These are phyloP conservation scores for Pterocles burchelli DNA, from an alignment of 2,113 vertebrate genomes.

Conservation along the genomic window DNA sequence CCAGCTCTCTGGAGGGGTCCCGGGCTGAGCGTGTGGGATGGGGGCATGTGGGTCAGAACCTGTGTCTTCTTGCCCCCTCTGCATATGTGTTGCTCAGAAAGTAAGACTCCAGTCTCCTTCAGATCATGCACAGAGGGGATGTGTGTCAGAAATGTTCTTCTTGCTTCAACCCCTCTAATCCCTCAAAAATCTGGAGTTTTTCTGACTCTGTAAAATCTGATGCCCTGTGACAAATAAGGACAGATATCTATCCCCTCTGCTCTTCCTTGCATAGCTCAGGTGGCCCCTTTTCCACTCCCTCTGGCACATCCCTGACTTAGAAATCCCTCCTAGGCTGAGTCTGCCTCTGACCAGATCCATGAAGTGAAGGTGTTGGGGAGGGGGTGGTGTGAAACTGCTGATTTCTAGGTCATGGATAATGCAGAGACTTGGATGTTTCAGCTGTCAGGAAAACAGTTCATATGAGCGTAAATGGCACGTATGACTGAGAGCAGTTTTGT, in stretches of 20 bases:
- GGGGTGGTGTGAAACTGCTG: not conserved
- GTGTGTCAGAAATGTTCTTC: not conserved
- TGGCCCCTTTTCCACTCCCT: not conserved
- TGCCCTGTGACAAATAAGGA: not conserved
- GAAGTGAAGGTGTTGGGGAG: not conserved
- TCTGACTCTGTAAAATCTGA: not conserved
- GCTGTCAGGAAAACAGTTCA: not conserved
- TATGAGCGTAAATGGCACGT: not conserved
- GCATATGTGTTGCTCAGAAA: not conserved
- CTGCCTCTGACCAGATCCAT: not conserved
- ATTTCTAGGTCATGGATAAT: not conserved
- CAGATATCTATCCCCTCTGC: not conserved
- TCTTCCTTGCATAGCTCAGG: not conserved
- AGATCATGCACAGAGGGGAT: not conserved
- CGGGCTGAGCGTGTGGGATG: not conserved
- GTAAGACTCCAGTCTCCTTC: not conserved
- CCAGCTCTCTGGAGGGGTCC: not conserved
- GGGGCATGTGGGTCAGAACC: not conserved
- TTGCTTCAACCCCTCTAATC: not conserved
- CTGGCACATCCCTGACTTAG: not conserved
- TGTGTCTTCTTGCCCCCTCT: not conserved
- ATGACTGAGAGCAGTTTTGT: not conserved
- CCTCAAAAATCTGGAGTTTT: not conserved
- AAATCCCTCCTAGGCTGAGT: not conserved
- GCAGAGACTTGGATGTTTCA: not conserved